Conservation (phyloP, 2,113 vertebrate genomes). For the Anhinga anhinga region DNA sequence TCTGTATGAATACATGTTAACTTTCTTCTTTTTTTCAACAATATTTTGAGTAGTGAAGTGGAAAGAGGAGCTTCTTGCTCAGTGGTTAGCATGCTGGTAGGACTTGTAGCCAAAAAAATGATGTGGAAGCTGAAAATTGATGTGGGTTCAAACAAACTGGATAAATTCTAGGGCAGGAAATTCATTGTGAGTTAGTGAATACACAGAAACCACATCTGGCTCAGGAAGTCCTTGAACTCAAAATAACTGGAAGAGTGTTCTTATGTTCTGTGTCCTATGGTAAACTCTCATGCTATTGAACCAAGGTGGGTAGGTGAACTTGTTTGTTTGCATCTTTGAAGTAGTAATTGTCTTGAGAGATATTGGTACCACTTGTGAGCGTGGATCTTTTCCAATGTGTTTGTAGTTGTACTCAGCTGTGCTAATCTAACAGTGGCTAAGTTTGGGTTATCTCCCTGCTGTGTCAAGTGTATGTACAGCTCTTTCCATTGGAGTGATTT, state of each 20-base stretch:
- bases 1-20: neutral
- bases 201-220: neutral
- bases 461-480: neutral
- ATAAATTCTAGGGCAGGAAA: neutral
- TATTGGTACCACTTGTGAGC: neutral
- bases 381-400: neutral
- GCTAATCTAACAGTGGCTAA: neutral
- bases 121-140: neutral
- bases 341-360: neutral
- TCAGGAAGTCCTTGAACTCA: conserved; percentile 32
- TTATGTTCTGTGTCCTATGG: neutral
- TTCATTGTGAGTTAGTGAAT: conserved; percentile 2
- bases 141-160: neutral
- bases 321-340: neutral
- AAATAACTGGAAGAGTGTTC: neutral
- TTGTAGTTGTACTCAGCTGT: neutral
- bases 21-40: neutral
- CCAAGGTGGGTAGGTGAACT: neutral
- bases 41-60: neutral
- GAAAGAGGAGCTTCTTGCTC: neutral
- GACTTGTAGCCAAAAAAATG: neutral
- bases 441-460: neutral
- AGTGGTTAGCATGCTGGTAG: neutral
- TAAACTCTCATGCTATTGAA: neutral
- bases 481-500: neutral